These are phyloP conservation scores for Coptodon bakossiorum DNA, from an alignment of 2,113 vertebrate species.

Conservation along the genomic window DNA sequence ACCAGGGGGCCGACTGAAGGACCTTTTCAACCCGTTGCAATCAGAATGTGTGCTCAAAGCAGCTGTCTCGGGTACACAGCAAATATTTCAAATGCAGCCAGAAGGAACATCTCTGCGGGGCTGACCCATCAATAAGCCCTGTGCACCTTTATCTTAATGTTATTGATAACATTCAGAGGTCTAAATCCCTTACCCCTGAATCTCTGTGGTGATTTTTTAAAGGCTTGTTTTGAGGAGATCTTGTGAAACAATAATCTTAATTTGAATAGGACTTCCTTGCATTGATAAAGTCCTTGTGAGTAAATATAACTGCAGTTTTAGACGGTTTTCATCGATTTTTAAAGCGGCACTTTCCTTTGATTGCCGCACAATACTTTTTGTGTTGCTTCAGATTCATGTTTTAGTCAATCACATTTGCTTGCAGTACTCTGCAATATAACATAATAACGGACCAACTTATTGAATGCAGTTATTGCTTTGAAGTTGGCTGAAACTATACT, in stretches of 20 bases:
- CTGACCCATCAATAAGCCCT: background rate
- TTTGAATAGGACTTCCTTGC: background rate
- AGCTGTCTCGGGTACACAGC: background rate
- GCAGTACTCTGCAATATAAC: background rate
- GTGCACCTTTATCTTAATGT: background rate
- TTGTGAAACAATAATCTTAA: background rate
- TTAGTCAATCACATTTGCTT: background rate
- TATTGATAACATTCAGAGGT: background rate
- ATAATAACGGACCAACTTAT: background rate
- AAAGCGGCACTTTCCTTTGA: background rate
- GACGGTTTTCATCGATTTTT: background rate
- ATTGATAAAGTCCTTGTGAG: background rate
- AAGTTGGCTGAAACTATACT: background rate
- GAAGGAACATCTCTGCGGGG: background rate
- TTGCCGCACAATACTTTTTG: background rate
- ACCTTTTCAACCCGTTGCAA: constrained; percentile 7
- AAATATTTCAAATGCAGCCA: constrained; percentile 12
- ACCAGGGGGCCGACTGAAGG: background rate
- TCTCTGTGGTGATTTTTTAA: background rate
- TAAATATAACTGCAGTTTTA: background rate
- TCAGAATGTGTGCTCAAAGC: background rate
- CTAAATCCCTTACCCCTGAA: background rate
- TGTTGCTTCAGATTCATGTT: background rate
- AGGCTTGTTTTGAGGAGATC: background rate
- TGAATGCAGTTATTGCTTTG: background rate